These are phyloP conservation scores for Eurystomus gularis DNA, from an alignment of 2,113 vertebrate genomes.

Conservation along the genomic window DNA sequence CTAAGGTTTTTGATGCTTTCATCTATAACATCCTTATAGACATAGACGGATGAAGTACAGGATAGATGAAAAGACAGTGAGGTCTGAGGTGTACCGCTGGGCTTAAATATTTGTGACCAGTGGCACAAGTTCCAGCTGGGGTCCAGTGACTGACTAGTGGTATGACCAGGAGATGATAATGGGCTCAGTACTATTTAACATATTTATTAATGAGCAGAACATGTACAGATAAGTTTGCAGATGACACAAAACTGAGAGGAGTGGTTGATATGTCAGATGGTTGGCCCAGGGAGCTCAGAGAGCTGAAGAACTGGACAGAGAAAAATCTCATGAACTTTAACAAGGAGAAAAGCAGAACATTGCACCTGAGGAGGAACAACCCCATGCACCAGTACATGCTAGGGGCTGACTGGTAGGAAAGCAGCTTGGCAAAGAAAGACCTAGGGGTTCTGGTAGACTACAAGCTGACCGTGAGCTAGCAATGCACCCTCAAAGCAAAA, in stretches of 20 bases:
- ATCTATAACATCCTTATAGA: neutral
- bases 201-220: no score
- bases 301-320: no score
- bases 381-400: neutral
- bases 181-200: neutral
- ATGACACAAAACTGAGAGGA: no score
- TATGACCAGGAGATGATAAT: neutral
- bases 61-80: neutral
- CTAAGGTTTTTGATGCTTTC: neutral
- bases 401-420: neutral
- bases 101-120: neutral
- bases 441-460: neutral
- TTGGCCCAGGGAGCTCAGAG: no score
- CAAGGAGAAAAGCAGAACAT: no score
- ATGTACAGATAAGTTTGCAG: neutral
- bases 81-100: no score
- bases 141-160: no score
- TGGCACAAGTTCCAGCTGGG: neutral
- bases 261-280: no score
- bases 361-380: neutral
- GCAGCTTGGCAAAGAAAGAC: neutral
- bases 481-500: neutral
- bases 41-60: neutral
- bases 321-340: no score
- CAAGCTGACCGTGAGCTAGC: neutral